Conservation (phyloP, 1,140 invertebrate species). For the Cyphomyrmex costatus region DNA sequence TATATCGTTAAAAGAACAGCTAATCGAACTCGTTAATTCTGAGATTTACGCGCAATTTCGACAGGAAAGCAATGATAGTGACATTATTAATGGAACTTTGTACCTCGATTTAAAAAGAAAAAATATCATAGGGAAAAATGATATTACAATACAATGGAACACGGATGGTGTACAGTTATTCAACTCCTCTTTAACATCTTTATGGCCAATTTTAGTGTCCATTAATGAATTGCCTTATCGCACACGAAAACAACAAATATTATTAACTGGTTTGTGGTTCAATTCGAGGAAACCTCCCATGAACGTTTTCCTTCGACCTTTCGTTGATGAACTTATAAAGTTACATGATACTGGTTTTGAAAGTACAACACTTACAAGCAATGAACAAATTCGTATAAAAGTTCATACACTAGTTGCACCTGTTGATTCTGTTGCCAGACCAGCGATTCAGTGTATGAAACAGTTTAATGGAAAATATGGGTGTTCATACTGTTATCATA, state of each 20-base stretch:
- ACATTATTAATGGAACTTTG: neutral
- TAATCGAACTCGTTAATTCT: too few species aligned
- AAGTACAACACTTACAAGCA: neutral
- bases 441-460: neutral
- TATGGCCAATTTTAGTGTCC: neutral
- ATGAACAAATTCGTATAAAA: conserved; percentile 1
- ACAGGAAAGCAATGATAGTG: neutral
- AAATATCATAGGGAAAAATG: neutral
- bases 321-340: neutral
- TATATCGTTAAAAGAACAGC: too few species aligned
- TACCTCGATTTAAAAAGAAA: neutral
- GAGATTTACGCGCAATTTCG: too few species aligned
- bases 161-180: neutral
- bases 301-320: neutral
- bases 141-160: neutral
- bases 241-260: neutral
- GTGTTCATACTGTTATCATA: conserved; percentile 8
- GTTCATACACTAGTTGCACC: neutral
- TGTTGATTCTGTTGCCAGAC: neutral
- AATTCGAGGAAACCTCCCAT: neutral
- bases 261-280: neutral
- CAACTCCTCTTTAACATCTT: neutral
- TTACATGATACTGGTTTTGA: neutral
- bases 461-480: conserved; percentile 4
- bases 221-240: conserved; percentile 2